phyloP scores from a whole-genome alignment of 2,113 vertebrate genomes.

The Lepus timidus region DNA sequence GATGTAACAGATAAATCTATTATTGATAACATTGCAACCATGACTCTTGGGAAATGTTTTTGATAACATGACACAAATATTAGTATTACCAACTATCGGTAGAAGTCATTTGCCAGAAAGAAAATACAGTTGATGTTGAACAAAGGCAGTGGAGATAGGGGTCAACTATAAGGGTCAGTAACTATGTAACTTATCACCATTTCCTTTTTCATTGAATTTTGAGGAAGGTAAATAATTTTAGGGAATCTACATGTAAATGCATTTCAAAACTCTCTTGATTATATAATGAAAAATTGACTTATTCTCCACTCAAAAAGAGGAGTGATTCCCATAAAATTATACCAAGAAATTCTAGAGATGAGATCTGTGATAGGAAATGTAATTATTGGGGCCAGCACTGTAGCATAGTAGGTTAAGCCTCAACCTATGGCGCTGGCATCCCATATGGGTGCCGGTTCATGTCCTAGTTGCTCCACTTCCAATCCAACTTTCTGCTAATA shows the following conservation, averaged over 20 bases:
- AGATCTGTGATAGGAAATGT: slow-evolving; percentile 8
- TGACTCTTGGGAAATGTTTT: slow-evolving; percentile 84
- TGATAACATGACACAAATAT: slow-evolving; percentile 87
- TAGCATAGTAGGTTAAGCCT: too few relatives aligned
- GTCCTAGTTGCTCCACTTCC: too few relatives aligned
- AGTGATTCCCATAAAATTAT: neutral
- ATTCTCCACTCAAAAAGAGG: neutral
- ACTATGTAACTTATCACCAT: slow-evolving; percentile 48
- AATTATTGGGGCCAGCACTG: too few relatives aligned
- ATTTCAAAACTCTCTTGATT: slow-evolving; percentile 55
- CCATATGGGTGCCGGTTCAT: too few relatives aligned
- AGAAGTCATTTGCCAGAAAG: slow-evolving; percentile 82
- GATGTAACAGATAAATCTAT: slow-evolving; percentile 85
- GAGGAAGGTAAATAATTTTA: slow-evolving; percentile 67
- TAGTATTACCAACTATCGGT: slow-evolving; percentile 79
- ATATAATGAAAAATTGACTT: slow-evolving; percentile 39
- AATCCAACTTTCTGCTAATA: too few relatives aligned
- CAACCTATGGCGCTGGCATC: too few relatives aligned
- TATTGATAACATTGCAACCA: slow-evolving; percentile 80
- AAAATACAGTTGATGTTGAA: slow-evolving; percentile 85
- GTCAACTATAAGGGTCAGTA: slow-evolving; percentile 41
- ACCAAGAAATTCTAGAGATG: slow-evolving; percentile 31
- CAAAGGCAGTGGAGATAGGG: slow-evolving; percentile 66
- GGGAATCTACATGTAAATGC: slow-evolving; percentile 52
- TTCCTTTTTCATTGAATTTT: slow-evolving; percentile 73